These are phyloP conservation scores for Nestor notabilis DNA, from an alignment of 2,113 vertebrate species.

Conservation along the genomic window DNA sequence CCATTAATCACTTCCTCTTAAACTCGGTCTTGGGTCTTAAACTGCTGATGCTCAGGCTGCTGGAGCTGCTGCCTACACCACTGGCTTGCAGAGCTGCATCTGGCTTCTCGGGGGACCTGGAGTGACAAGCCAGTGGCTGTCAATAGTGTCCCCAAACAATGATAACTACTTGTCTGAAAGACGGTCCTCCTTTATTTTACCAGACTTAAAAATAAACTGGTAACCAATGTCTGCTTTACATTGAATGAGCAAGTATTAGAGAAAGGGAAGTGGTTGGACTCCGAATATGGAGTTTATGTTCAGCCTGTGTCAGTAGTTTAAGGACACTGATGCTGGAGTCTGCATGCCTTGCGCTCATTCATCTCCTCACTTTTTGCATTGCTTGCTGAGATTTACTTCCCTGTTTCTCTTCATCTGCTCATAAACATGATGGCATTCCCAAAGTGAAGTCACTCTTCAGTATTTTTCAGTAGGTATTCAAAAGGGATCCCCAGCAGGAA, in stretches of 20 bases:
- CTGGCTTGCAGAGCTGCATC: background rate
- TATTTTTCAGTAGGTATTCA: background rate
- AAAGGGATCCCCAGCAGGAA: background rate
- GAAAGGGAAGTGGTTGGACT: background rate
- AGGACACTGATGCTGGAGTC: background rate
- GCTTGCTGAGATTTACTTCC: background rate
- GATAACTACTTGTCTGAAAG: background rate
- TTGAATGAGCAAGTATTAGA: background rate
- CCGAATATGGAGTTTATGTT: background rate
- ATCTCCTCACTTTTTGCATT: background rate
- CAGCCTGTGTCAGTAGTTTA: background rate
- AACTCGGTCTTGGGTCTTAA: background rate
- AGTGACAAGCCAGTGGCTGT: background rate
- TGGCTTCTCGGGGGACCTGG: background rate
- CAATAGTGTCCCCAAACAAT: background rate
- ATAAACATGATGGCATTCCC: background rate
- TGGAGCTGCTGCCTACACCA: background rate
- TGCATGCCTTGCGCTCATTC: background rate
- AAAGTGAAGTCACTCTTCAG: background rate
- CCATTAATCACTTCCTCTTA: background rate
- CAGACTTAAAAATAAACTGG: background rate
- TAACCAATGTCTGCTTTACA: background rate
- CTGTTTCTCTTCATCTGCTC: background rate
- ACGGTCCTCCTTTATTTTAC: background rate
- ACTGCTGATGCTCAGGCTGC: background rate